These are phyloP conservation scores for Eutrigla gurnardus DNA, from an alignment of 2,797 vertebrate species.

Conservation along the genomic window DNA sequence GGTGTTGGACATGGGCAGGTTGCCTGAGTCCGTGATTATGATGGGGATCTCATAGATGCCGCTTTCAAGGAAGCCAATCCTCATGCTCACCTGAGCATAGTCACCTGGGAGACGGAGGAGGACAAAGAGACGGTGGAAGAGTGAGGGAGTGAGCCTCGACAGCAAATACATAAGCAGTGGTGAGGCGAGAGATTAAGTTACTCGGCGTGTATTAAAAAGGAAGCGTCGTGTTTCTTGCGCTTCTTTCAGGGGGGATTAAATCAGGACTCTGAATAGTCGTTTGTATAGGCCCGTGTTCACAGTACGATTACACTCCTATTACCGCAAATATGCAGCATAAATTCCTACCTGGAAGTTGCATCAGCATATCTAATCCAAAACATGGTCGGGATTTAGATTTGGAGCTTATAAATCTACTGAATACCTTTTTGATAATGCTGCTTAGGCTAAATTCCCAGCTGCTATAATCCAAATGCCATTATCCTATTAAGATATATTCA, in stretches of 20 bases:
- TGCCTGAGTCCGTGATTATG: slow-evolving; percentile 96
- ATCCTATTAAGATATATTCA: slow-evolving; percentile 82
- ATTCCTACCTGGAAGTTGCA: slow-evolving; percentile 79
- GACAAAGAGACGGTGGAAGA: background rate
- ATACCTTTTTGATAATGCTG: slow-evolving; percentile 81
- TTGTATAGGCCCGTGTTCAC: slow-evolving; percentile 55
- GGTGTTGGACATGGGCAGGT: slow-evolving; percentile 93
- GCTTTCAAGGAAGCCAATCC: slow-evolving; percentile 92
- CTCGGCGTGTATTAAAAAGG: slow-evolving; percentile 42
- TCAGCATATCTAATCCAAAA: slow-evolving; percentile 78
- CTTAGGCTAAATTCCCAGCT: slow-evolving; percentile 80
- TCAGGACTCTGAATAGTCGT: slow-evolving; percentile 50
- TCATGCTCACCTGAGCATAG: slow-evolving; percentile 93
- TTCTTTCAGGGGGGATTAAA: slow-evolving; percentile 62
- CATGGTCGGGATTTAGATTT: slow-evolving; percentile 79
- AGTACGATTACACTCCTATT: slow-evolving; percentile 63
- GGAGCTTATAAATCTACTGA: slow-evolving; percentile 77
- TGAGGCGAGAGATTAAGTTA: slow-evolving; percentile 34
- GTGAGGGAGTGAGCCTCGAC: slow-evolving; percentile 5
- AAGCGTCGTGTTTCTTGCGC: slow-evolving; percentile 35
- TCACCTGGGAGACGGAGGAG: slow-evolving; percentile 84
- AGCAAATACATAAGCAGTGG: slow-evolving; percentile 10
- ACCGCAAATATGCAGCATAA: slow-evolving; percentile 56
- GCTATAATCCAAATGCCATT: slow-evolving; percentile 79
- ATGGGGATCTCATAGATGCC: slow-evolving; percentile 96